Evolutionary conservation across 2,888 invertebrate species (phyloP), one percentile per base, ranked within the genome.

Genomic region (Mystacides longicornis): DNA sequence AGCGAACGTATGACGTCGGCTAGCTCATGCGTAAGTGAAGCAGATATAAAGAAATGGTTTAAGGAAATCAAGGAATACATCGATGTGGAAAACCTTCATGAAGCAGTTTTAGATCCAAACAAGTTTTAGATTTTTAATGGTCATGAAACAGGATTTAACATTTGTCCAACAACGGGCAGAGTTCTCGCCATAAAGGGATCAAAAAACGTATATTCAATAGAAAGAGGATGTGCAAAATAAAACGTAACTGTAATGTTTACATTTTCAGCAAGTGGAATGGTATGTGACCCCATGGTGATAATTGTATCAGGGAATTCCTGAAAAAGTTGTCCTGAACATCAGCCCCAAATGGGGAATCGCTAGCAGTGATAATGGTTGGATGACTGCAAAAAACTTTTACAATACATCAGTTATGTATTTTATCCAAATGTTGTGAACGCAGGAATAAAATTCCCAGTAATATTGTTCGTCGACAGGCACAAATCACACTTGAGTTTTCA

Each of bases 381-480:
- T 72, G 69, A 71, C 67, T 9, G 60, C 64, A 1, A 67, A 67
- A 60, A 65, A 63, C 2, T 71, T 72, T 63, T 70, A 61, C 60
- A 72, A 62, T 71, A 66, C 59, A 64, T 71, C 3, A 63, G 65
- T 7, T 68, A 70, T 62, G 60, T 68, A 20, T 70, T 71, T 62
- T 56, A 65, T 58, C 66, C 66, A 33, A 71, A 68, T 68, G 56
- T 71, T 31, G 31, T 63, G 33, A 60, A 64, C 54, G 64, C 67
- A 53, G 58, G 65, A 27, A 64, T 70, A 22, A 52, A 62, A 52
- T 59, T 65, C n/a, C 70, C 69, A 43, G 62, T 71, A 27, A 64
- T 72, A 50, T 53, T 71, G 4, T 72, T 68, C 54, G 57, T 74
- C 31, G 72, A 72, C 63, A 67, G 67, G 19, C 69, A 69, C 56